Evolutionary conservation across 2,113 vertebrate genomes (phyloP).

Genomic region (Ctenomys sociabilis): DNA sequence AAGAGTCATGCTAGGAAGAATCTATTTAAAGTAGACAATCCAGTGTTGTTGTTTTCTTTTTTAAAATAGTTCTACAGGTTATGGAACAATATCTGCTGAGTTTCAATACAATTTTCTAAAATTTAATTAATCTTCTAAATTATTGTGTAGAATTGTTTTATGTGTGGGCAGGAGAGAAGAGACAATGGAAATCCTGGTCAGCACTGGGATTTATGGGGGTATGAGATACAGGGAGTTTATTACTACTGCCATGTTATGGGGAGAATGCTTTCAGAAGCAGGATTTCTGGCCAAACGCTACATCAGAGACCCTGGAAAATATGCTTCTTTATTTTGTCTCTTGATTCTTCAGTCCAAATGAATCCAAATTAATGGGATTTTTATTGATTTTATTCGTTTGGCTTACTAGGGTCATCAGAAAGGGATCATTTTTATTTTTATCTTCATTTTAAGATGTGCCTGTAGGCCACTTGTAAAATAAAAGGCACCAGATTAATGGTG

Average conservation of each 20-base stretch:
- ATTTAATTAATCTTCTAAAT: constrained; percentile 75
- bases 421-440: constrained; percentile 77
- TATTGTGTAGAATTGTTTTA: constrained; percentile 64
- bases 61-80: constrained; percentile 26
- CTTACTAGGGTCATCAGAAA: constrained; percentile 74
- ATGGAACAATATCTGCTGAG: constrained; percentile 52
- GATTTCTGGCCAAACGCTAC: constrained; percentile 80
- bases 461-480: constrained; percentile 74
- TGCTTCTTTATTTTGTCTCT: constrained; percentile 74
- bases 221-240: constrained; percentile 74
- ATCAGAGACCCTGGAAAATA: constrained; percentile 74
- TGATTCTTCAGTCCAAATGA: constrained; percentile 71
- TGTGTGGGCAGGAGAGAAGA: constrained; percentile 63
- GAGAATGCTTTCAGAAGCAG: constrained; percentile 75
- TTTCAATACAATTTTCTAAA: constrained; percentile 52
- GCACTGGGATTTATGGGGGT: constrained; percentile 65
- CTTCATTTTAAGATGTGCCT: constrained; percentile 73
- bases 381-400: constrained; percentile 78
- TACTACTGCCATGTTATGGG: constrained; percentile 42
- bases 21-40: constrained; percentile 8
- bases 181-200: constrained; percentile 29
- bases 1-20: neutral
- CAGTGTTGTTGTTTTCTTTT: neutral
- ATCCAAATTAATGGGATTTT: constrained; percentile 80
- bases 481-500: constrained; percentile 41